Evolutionary conservation across 2,888 invertebrate genomes (phyloP).

Genomic region (Parelbella ahira): DNA sequence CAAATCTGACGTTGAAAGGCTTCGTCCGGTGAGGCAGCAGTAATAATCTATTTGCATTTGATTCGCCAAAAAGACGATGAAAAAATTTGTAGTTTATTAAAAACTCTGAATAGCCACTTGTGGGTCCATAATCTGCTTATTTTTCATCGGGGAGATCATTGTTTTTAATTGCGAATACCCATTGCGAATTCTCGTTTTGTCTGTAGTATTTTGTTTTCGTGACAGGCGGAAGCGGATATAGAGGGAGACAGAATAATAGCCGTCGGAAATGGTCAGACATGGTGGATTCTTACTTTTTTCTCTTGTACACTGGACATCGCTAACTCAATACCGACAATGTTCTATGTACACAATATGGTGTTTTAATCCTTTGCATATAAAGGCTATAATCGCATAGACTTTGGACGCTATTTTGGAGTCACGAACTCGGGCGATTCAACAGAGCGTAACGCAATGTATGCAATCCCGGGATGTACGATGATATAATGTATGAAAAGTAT

Average conservation of each 20-base stretch:
- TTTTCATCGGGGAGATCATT: slow-evolving; percentile 35
- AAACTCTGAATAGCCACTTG: slow-evolving; percentile 34
- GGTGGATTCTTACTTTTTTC: slow-evolving; percentile 72
- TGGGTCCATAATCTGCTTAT: slow-evolving; percentile 33
- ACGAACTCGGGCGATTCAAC: slow-evolving; percentile 42
- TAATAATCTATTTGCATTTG: slow-evolving; percentile 8
- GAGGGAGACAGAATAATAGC: slow-evolving; percentile 81
- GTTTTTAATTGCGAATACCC: slow-evolving; percentile 40
- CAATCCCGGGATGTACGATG: slow-evolving; percentile 36
- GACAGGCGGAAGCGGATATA: slow-evolving; percentile 79
- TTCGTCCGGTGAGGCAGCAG: slow-evolving; percentile 6
- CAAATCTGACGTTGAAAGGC: slow-evolving; percentile 12
- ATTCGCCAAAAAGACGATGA: background rate
- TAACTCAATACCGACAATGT: slow-evolving; percentile 52
- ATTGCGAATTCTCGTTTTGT: slow-evolving; percentile 45
- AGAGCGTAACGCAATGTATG: slow-evolving; percentile 46
- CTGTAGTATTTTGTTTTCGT: slow-evolving; percentile 73
- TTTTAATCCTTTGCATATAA: slow-evolving; percentile 29
- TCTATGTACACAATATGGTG: slow-evolving; percentile 32
- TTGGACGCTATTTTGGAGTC: slow-evolving; percentile 34
- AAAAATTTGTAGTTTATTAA: slow-evolving; percentile 12
- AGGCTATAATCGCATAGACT: slow-evolving; percentile 27
- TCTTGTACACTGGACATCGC: slow-evolving; percentile 66
- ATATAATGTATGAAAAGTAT: slow-evolving; percentile 32
- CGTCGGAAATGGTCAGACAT: slow-evolving; percentile 81